Evolutionary conservation across 1,140 invertebrate genomes (phyloP).

Genomic region (Trissolcus basalis): DNA sequence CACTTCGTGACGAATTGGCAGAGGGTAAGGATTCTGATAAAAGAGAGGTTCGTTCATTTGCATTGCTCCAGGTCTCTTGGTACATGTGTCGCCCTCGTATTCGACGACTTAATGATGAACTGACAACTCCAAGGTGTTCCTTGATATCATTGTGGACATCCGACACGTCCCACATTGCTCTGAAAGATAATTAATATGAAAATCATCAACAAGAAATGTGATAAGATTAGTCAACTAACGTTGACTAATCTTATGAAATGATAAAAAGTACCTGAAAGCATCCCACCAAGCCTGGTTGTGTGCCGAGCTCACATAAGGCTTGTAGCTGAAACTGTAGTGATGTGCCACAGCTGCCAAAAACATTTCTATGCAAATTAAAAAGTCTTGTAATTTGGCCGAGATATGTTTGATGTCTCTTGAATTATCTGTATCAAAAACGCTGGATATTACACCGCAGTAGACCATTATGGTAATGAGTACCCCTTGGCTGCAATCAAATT

Average conservation of each 20-base stretch:
- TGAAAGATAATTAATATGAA: constrained; percentile 65
- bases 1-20: constrained; percentile 58
- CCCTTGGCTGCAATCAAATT: constrained; percentile 84
- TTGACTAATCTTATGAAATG: too few species aligned
- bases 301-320: constrained; percentile 83
- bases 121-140: constrained; percentile 92
- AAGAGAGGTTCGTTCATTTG: constrained; percentile 70
- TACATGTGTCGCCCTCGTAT: constrained; percentile 84
- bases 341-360: constrained; percentile 96
- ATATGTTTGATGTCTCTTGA: constrained; percentile 82
- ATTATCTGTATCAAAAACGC: constrained; percentile 80
- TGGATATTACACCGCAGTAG: constrained; percentile 84
- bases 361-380: constrained; percentile 98
- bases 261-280: constrained; percentile 78
- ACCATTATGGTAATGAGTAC: constrained; percentile 92
- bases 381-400: constrained; percentile 92
- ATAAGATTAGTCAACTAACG: too few species aligned
- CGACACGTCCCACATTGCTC: constrained; percentile 95
- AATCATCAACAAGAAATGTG: too few species aligned
- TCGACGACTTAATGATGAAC: constrained; percentile 84
- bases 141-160: constrained; percentile 94
- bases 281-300: constrained; percentile 78
- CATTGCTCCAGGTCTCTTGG: constrained; percentile 81
- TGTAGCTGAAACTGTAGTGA: constrained; percentile 95
- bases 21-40: constrained; percentile 60